phyloP scores from a whole-genome alignment of 2,888 invertebrate genomes.

The Geophilus truncorum region DNA sequence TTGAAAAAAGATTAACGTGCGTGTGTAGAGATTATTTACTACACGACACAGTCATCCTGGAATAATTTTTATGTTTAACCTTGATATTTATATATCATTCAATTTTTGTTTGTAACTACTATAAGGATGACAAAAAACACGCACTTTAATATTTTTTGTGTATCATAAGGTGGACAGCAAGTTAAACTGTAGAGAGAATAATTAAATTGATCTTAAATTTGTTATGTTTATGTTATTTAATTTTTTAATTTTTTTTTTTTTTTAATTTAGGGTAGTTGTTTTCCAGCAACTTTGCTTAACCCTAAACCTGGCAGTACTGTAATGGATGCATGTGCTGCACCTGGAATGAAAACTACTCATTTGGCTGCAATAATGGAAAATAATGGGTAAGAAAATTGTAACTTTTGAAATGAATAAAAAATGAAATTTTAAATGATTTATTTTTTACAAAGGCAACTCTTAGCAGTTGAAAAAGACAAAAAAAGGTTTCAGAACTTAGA shows the following conservation, averaged over 20 bases:
- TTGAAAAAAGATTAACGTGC: too few relatives aligned
- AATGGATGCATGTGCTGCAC: conserved; percentile 95
- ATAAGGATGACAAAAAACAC: too few relatives aligned
- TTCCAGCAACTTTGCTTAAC: conserved; percentile 72
- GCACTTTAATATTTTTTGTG: too few relatives aligned
- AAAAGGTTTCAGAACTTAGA: conserved; percentile 63
- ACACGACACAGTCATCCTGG: too few relatives aligned
- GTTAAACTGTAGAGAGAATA: too few relatives aligned
- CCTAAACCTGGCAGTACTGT: conserved; percentile 68
- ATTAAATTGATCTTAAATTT: neutral
- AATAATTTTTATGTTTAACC: too few relatives aligned
- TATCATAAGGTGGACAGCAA: too few relatives aligned
- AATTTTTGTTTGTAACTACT: too few relatives aligned
- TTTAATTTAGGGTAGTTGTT: conserved; percentile 73
- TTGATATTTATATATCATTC: too few relatives aligned
- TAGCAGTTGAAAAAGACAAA: conserved; percentile 72
- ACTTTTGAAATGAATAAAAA: neutral
- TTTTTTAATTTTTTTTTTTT: conserved; percentile 32
- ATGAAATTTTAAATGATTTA: too few relatives aligned
- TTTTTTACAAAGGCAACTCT: conserved; percentile 60
- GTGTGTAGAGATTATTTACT: too few relatives aligned
- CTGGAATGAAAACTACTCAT: conserved; percentile 94
- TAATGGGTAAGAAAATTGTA: conserved; percentile 54
- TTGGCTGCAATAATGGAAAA: conserved; percentile 77
- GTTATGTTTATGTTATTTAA: too few relatives aligned